phyloP scores from a whole-genome alignment of 2,888 invertebrate genomes.

The Gortyna flavago region DNA sequence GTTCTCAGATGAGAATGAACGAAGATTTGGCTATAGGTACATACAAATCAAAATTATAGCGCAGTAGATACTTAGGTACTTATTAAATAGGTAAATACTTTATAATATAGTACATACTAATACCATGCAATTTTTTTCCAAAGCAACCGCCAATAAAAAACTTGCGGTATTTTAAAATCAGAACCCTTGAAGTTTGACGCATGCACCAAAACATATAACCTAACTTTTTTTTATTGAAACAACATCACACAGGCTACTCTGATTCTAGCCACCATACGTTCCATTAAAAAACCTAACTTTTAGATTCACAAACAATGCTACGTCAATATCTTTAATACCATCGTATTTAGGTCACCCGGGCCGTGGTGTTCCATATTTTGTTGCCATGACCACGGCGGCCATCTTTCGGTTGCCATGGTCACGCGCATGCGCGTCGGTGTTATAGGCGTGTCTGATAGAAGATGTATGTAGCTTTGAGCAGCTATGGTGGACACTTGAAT shows the following conservation, averaged over 20 bases:
- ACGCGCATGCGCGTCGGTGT: slow-evolving; percentile 76
- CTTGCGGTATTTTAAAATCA: background rate
- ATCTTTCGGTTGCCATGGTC: slow-evolving; percentile 78
- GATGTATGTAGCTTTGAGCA: slow-evolving; percentile 32
- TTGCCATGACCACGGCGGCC: slow-evolving; percentile 78
- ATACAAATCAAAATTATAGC: background rate
- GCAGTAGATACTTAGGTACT: background rate
- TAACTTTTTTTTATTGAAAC: background rate
- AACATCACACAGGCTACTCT: background rate
- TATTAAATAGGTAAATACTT: background rate
- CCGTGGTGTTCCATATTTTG: slow-evolving; percentile 65
- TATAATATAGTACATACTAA: background rate
- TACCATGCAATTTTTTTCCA: background rate
- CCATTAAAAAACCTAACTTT: background rate
- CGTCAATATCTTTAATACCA: slow-evolving; percentile 48
- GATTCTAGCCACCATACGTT: background rate
- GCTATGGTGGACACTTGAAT: slow-evolving; percentile 25
- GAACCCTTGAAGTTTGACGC: background rate
- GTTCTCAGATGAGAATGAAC: background rate
- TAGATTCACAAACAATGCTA: slow-evolving; percentile 15
- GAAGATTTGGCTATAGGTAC: background rate
- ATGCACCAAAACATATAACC: background rate
- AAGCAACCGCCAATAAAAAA: background rate
- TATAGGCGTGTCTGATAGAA: slow-evolving; percentile 65
- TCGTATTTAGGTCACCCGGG: slow-evolving; percentile 64